phyloP scores from a whole-genome alignment of 2,888 invertebrate genomes.

The Dorcus hopei region DNA sequence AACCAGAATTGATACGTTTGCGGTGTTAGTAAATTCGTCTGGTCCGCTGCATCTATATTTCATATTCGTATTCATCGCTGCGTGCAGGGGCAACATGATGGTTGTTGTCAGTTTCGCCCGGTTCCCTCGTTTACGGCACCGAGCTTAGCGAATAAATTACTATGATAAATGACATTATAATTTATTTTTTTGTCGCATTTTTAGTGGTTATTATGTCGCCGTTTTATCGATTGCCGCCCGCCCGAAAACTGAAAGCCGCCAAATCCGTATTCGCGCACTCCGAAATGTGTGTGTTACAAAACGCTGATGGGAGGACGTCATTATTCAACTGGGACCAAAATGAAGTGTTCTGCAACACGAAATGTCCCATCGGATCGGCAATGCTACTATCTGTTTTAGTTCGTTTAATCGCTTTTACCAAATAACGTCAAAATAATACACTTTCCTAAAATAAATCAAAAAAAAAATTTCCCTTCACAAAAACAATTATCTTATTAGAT shows the following conservation, averaged over 20 bases:
- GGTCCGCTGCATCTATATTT: slow-evolving; percentile 34
- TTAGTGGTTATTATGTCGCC: too few relatives aligned
- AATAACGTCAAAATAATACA: too few relatives aligned
- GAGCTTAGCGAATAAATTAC: neutral
- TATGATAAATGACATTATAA: neutral
- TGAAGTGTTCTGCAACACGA: slow-evolving; percentile 29
- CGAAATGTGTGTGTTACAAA: neutral
- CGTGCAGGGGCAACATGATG: slow-evolving; percentile 33
- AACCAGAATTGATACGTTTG: neutral
- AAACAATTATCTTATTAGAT: too few relatives aligned
- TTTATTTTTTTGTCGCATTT: neutral
- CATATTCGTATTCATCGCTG: slow-evolving; percentile 38
- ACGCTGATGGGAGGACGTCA: slow-evolving; percentile 22
- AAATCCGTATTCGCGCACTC: too few relatives aligned
- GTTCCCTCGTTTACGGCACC: neutral
- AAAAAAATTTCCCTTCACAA: too few relatives aligned
- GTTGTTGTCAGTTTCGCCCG: slow-evolving; percentile 27
- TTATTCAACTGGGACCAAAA: slow-evolving; percentile 27
- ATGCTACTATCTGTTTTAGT: slow-evolving; percentile 18
- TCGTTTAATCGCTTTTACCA: too few relatives aligned
- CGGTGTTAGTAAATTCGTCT: slow-evolving; percentile 12
- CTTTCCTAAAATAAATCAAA: too few relatives aligned
- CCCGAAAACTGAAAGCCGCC: too few relatives aligned
- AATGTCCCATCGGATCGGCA: slow-evolving; percentile 28
- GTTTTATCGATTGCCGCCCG: too few relatives aligned